A percentile compares a stretch with the other conserved stretches of the same genome.
Evolutionary conservation across 2,888 invertebrate genomes (phyloP).

Genomic region (Sepiola atlantica): DNA sequence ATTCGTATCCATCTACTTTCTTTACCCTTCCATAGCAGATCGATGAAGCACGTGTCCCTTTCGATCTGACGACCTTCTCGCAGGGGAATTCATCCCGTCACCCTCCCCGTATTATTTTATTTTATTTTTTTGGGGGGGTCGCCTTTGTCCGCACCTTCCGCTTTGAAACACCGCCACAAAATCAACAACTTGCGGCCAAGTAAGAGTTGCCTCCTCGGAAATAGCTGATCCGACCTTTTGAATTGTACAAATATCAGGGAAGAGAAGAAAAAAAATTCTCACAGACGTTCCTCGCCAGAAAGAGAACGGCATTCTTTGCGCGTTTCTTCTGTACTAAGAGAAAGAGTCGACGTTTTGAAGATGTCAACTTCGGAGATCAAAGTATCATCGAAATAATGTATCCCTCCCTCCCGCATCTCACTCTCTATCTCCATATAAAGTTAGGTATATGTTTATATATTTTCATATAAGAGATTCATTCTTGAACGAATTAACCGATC

Average conservation of each 20-base stretch:
- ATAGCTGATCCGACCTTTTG: not conserved
- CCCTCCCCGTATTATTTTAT: not conserved
- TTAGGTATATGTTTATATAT: too few species aligned
- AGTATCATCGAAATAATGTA: too few species aligned
- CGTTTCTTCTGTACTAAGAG: not conserved
- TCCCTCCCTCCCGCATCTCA: too few species aligned
- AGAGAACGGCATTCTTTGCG: not conserved
- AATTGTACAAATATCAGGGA: not conserved
- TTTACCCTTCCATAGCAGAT: not conserved
- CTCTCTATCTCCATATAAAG: too few species aligned
- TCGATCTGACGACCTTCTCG: not conserved
- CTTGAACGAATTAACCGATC: too few species aligned
- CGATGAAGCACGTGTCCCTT: not conserved
- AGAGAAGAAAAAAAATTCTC: not conserved
- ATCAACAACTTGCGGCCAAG: not conserved
- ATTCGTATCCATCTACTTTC: too few species aligned
- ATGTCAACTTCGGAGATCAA: too few species aligned
- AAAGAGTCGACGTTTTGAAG: too few species aligned
- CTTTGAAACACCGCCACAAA: not conserved
- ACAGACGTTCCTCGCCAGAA: not conserved
- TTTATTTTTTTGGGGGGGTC: not conserved
- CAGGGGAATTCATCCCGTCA: not conserved
- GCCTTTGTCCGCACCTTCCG: not conserved
- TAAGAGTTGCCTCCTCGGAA: not conserved
- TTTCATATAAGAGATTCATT: too few species aligned